These are phyloP conservation scores for Cosmia pyralina DNA, from an alignment of 2,888 invertebrate species.

Conservation along the genomic window DNA sequence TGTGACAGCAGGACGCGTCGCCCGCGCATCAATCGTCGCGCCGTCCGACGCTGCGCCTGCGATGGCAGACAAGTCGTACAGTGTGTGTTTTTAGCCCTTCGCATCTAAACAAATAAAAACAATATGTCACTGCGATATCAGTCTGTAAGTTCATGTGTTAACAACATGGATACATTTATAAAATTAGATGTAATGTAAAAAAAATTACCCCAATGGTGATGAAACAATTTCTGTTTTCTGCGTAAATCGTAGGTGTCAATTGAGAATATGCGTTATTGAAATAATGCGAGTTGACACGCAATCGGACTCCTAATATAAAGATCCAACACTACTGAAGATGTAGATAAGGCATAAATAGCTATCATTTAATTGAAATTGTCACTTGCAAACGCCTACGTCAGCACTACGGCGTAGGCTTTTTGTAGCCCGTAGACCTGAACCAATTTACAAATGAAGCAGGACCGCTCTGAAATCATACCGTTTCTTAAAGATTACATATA, in stretches of 20 bases:
- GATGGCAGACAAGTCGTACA: conserved; percentile 75
- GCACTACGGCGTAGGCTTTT: neutral
- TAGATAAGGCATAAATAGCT: neutral
- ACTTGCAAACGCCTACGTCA: neutral
- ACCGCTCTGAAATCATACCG: neutral
- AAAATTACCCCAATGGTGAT: conserved; percentile 18
- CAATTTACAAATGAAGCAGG: neutral
- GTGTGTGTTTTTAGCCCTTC: conserved; percentile 67
- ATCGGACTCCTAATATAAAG: neutral
- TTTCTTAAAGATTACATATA: neutral
- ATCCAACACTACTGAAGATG: conserved; percentile 5
- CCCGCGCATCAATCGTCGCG: conserved; percentile 79
- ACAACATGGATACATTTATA: conserved; percentile 47
- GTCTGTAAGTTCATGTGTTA: conserved; percentile 56
- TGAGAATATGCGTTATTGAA: conserved; percentile 8
- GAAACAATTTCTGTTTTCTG: conserved; percentile 25
- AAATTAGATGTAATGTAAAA: conserved; percentile 17
- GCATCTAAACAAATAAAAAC: conserved; percentile 79
- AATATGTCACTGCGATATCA: conserved; percentile 70
- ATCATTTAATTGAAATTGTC: neutral
- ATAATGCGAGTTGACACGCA: conserved; percentile 12
- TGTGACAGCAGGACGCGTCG: conserved; percentile 72
- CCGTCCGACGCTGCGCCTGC: conserved; percentile 69
- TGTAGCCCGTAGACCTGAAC: neutral
- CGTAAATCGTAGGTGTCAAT: conserved; percentile 45